A percentile compares a stretch with the other conserved stretches of the same genome.
Conservation (phyloP, 2,797 vertebrate species). For the Mormyrus hasselquistii region DNA sequence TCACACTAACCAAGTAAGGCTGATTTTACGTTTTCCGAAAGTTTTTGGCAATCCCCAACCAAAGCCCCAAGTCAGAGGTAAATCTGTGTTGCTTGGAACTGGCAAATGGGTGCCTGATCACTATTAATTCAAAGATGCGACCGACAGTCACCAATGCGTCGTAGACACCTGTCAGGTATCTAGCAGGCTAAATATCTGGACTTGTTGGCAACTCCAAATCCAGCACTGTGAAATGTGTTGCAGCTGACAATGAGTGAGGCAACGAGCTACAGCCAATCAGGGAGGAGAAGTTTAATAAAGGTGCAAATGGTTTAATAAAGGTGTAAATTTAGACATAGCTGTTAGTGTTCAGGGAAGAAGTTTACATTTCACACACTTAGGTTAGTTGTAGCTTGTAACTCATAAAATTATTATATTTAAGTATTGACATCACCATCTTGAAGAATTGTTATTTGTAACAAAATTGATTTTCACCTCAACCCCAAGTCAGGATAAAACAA, state of each 20-base stretch:
- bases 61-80: background rate
- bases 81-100: background rate
- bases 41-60: background rate
- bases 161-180: background rate
- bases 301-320: background rate
- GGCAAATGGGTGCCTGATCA: background rate
- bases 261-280: background rate
- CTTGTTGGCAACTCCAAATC: background rate
- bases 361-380: background rate
- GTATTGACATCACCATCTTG: background rate
- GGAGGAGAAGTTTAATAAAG: background rate
- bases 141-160: background rate
- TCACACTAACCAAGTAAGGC: background rate
- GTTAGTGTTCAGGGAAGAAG: background rate
- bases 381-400: background rate
- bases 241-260: background rate
- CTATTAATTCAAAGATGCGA: background rate
- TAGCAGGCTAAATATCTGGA: background rate
- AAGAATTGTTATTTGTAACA: background rate
- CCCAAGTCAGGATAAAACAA: background rate
- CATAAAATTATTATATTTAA: background rate
- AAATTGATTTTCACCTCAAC: background rate
- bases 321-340: background rate
- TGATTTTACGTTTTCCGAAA: background rate
- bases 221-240: background rate